phyloP scores from a whole-genome alignment of 2,888 invertebrate genomes.

The Parasteatoda lunata region DNA sequence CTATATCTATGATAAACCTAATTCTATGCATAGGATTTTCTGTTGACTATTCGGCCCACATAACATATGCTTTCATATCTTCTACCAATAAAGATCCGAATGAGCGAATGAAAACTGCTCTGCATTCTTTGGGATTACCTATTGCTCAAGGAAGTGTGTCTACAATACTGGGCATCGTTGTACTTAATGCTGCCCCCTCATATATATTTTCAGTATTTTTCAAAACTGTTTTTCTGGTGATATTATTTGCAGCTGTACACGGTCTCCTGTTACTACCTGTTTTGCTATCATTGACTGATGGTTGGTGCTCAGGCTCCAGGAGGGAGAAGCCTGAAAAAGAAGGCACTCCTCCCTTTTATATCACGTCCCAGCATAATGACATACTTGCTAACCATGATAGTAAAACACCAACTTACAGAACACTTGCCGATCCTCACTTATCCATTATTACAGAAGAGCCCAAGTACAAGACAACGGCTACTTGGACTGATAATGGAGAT shows the following conservation, averaged over 20 bases:
- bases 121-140: slow-evolving; percentile 91
- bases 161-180: slow-evolving; percentile 90
- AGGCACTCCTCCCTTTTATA: slow-evolving; percentile 51
- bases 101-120: slow-evolving; percentile 87
- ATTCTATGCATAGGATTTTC: slow-evolving; percentile 98
- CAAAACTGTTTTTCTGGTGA: slow-evolving; percentile 96
- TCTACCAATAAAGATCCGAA: slow-evolving; percentile 85
- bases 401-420: slow-evolving; percentile 28
- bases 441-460: slow-evolving; percentile 43
- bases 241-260: slow-evolving; percentile 94
- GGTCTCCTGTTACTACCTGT: slow-evolving; percentile 90
- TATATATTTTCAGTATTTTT: slow-evolving; percentile 97
- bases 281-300: slow-evolving; percentile 73
- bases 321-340: slow-evolving; percentile 42
- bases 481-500: slow-evolving; percentile 61
- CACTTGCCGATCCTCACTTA: slow-evolving; percentile 50
- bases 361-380: slow-evolving; percentile 21
- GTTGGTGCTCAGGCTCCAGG: slow-evolving; percentile 44
- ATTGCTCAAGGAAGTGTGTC: slow-evolving; percentile 93
- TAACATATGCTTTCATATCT: slow-evolving; percentile 95
- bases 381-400: slow-evolving; percentile 30
- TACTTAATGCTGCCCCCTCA: slow-evolving; percentile 90
- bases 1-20: slow-evolving; percentile 96
- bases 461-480: slow-evolving; percentile 57
- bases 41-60: slow-evolving; percentile 96